Evolutionary conservation across 2,797 vertebrate genomes (phyloP), one percentile per base, ranked within the genome.

Genomic region (Arvicola amphibius): DNA sequence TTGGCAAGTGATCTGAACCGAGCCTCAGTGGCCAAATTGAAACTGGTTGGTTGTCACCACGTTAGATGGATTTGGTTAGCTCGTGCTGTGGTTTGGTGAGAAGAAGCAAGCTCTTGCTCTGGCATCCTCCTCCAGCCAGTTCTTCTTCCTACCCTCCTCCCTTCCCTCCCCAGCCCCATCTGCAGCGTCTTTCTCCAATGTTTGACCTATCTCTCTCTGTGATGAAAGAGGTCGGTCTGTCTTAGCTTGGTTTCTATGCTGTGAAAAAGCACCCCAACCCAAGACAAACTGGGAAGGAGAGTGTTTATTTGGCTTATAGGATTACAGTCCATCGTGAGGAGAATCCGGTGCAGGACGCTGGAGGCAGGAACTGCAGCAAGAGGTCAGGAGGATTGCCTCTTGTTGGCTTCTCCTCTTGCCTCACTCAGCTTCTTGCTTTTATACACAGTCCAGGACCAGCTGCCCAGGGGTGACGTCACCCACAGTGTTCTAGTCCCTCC

Each of bases 1-100:
- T 87, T 88, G 65, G 78, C 63, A 76, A 74, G 69, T 43, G 77
- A 59, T n/a, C 53, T 85, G 90, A 91, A 85, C n/a, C 51, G 67
- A 63, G 83, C 86, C 61, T 63, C 73, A 46, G 59, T 77, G 46
- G 59, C 51, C 43, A 83, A 16, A 92, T 84, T 27, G 63, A 81
- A 29, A 61, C 63, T 48, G 73, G 32, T 9, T 80, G 74, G n/a
- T 19, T 93, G 91, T 78, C 73, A 69, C 90, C 29, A 23, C 23
- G 84, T 53, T 79, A 92, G 67, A 83, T n/a, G 92, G n/a, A 88
- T 88, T 69, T 63, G 13, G 86, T 91, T 11, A 80, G 69, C 77
- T 3, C 25, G 1, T 43, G 23, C 29, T 46, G 43, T 32, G 10
- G 17, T 73, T 91, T 93, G 12, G 65, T 69, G 81, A 90, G 43